phyloP scores from a whole-genome alignment of 2,888 invertebrate species.

The Phragmatobia fuliginosa region DNA sequence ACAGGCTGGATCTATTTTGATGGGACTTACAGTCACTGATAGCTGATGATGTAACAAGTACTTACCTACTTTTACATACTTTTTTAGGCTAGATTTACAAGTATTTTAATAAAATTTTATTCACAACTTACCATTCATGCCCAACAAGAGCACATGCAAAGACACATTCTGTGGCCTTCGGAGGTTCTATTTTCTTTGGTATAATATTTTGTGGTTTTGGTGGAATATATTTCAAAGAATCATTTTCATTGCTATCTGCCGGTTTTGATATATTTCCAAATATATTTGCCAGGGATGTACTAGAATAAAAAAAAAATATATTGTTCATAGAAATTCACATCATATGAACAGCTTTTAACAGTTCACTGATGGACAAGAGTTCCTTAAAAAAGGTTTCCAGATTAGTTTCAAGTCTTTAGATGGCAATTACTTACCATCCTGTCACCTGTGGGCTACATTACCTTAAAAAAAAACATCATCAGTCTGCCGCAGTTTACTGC shows the following conservation, averaged over 20 bases:
- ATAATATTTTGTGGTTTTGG: slow-evolving; percentile 59
- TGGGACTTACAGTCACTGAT: no score
- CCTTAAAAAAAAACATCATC: no score
- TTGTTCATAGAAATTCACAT: neutral
- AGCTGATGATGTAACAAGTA: no score
- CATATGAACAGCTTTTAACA: no score
- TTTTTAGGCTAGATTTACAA: no score
- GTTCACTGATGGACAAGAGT: no score
- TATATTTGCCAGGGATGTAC: slow-evolving; percentile 76
- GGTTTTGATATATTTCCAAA: slow-evolving; percentile 60
- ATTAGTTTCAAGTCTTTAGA: neutral
- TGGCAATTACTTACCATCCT: neutral
- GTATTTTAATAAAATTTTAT: slow-evolving; percentile 1
- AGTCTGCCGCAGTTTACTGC: no score
- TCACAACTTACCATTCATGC: slow-evolving; percentile 73
- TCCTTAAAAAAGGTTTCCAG: neutral
- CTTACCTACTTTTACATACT: no score
- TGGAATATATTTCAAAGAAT: slow-evolving; percentile 74
- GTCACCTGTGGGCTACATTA: no score
- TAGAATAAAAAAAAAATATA: slow-evolving; percentile 51
- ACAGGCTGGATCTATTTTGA: no score
- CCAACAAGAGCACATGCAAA: slow-evolving; percentile 73
- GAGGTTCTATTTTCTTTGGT: slow-evolving; percentile 54
- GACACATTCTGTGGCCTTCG: slow-evolving; percentile 66
- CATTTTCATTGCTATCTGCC: slow-evolving; percentile 59